A percentile compares a stretch with the other conserved stretches of the same genome.
These are phyloP conservation scores for Spodoptera picta DNA, from an alignment of 2,888 invertebrate genomes.

Conservation along the genomic window DNA sequence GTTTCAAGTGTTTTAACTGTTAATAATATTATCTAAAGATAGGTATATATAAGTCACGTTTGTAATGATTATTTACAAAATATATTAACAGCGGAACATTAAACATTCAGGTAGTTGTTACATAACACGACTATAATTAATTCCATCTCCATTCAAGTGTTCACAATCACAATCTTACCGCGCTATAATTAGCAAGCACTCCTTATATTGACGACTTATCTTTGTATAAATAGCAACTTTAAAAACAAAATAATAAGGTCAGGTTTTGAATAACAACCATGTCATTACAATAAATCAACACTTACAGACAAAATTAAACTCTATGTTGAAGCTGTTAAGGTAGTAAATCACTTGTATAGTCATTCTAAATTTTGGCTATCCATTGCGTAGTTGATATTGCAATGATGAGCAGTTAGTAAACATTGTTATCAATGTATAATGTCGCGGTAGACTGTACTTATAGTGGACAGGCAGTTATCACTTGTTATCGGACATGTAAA, in stretches of 20 bases:
- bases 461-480: constrained; percentile 13
- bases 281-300: background rate
- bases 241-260: accelerated
- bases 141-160: constrained; percentile 31
- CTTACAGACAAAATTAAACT: background rate
- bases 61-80: too few species aligned
- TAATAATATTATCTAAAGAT: too few species aligned
- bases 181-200: constrained; percentile 20
- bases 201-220: background rate
- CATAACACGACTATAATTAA: constrained; percentile 38
- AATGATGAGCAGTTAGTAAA: constrained; percentile 16
- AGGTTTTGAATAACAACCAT: constrained; percentile 3
- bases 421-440: constrained; percentile 45
- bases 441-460: constrained; percentile 45
- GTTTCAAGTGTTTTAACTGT: too few species aligned
- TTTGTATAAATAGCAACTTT: background rate
- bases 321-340: background rate
- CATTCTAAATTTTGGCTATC: background rate
- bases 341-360: background rate
- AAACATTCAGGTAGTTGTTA: constrained; percentile 13
- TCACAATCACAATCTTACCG: constrained; percentile 12
- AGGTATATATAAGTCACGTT: too few species aligned
- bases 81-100: constrained; percentile 3
- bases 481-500: constrained; percentile 20
- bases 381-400: constrained; percentile 15